Evolutionary conservation across 2,113 vertebrate species (phyloP).

Genomic region (Cervus canadensis): DNA sequence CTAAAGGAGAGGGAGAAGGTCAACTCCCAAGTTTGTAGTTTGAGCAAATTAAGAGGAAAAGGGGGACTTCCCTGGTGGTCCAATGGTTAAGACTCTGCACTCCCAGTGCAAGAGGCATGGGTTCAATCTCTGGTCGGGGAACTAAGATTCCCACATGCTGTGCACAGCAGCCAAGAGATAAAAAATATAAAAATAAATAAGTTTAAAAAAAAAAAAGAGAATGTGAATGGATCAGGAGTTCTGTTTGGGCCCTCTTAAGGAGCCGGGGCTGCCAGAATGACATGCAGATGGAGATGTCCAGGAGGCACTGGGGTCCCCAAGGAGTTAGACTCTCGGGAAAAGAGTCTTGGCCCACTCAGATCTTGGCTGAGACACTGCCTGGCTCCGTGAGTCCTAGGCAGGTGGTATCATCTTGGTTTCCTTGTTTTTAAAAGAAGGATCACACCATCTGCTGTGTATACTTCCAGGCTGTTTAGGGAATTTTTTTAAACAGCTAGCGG

Average conservation of each 20-base stretch:
- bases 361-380: not conserved
- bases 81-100: not conserved
- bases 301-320: not conserved
- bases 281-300: not conserved
- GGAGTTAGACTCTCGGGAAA: not conserved
- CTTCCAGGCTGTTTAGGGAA: not conserved
- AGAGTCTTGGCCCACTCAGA: not conserved
- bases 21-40: not conserved
- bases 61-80: not conserved
- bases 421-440: conserved; percentile 45
- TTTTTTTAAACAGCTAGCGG: not conserved
- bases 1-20: not conserved
- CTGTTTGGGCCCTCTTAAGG: not conserved
- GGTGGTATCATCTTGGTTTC: not conserved
- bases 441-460: not conserved
- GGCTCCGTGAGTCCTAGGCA: not conserved
- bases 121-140: not conserved
- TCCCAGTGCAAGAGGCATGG: not conserved
- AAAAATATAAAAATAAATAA: not conserved
- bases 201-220: not conserved
- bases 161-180: not conserved
- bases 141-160: not conserved
- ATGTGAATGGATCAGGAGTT: not conserved
- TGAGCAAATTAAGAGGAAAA: not conserved
- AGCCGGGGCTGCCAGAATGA: not conserved